These are phyloP conservation scores for Lasiurus cinereus DNA, from an alignment of 2,113 vertebrate genomes.

Conservation along the genomic window DNA sequence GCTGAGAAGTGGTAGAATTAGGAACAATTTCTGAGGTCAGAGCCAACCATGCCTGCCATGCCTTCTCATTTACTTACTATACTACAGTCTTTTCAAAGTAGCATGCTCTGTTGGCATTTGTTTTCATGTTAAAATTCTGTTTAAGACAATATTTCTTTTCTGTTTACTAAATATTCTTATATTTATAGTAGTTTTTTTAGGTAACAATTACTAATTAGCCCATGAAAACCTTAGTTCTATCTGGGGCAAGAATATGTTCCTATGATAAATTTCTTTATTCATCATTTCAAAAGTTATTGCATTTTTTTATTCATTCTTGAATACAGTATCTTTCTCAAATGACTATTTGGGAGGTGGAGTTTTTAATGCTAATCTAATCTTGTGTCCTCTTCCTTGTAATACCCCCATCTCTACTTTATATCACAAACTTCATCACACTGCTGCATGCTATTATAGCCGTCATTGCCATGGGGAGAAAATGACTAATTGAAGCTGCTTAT, in stretches of 20 bases:
- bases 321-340: slow-evolving; percentile 67
- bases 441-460: slow-evolving; percentile 77
- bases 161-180: slow-evolving; percentile 38
- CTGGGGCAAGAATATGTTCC: slow-evolving; percentile 49
- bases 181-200: slow-evolving; percentile 66
- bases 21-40: not conserved
- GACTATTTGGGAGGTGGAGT: slow-evolving; percentile 52
- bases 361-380: slow-evolving; percentile 59
- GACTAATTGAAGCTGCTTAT: slow-evolving; percentile 84
- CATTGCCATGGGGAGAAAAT: slow-evolving; percentile 82
- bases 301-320: slow-evolving; percentile 57
- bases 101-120: slow-evolving; percentile 18
- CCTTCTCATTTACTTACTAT: slow-evolving; percentile 43
- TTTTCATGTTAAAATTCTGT: slow-evolving; percentile 52
- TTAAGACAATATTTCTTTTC: slow-evolving; percentile 58
- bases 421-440: slow-evolving; percentile 79
- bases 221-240: slow-evolving; percentile 25
- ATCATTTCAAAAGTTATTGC: slow-evolving; percentile 64
- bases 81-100: not conserved
- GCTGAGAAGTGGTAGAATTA: not conserved
- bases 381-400: slow-evolving; percentile 73
- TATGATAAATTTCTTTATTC: slow-evolving; percentile 60
- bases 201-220: slow-evolving; percentile 57
- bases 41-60: not conserved
- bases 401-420: slow-evolving; percentile 70